phyloP scores from a whole-genome alignment of 2,888 invertebrate species.

The Neria commutata region DNA sequence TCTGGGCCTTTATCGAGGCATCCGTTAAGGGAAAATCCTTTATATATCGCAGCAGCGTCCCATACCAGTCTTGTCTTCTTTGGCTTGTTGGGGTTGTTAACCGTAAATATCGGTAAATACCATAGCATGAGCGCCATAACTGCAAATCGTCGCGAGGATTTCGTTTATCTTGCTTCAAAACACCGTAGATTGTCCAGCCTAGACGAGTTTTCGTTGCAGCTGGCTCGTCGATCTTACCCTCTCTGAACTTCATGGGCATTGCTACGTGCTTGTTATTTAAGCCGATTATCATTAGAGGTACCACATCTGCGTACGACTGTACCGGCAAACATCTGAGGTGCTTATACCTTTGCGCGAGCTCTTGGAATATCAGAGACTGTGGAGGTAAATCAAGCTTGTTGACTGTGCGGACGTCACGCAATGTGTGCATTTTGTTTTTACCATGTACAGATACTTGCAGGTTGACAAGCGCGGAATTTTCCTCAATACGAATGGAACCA shows the following conservation, averaged over 20 bases:
- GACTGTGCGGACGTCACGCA: constrained; percentile 11
- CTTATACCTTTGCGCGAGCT: not conserved
- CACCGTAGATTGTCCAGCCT: constrained; percentile 25
- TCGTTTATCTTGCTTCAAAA: not conserved
- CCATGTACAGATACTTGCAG: not conserved
- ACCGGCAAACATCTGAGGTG: constrained; percentile 20
- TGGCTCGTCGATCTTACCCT: constrained; percentile 21
- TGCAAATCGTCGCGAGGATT: constrained; percentile 3
- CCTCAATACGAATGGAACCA: constrained; percentile 13
- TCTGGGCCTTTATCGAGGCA: constrained; percentile 47
- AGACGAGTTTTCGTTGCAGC: constrained; percentile 21
- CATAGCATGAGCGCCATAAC: too few species aligned
- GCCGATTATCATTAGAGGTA: constrained; percentile 22
- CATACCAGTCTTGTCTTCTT: constrained; percentile 41
- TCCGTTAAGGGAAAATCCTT: constrained; percentile 42
- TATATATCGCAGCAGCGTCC: constrained; percentile 43
- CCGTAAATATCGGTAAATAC: constrained; percentile 39
- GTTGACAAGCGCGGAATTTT: constrained; percentile 13
- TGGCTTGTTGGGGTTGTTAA: constrained; percentile 40
- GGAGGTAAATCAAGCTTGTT: constrained; percentile 10
- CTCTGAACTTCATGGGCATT: constrained; percentile 20
- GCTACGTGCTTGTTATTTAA: constrained; percentile 21
- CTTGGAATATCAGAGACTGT: constrained; percentile 8
- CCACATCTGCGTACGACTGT: constrained; percentile 13
- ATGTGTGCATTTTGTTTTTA: constrained; percentile 1